A percentile compares a stretch with the other conserved stretches of the same genome.
These are phyloP conservation scores for Sminthopsis crassicaudata DNA, from an alignment of 2,113 vertebrate genomes.

Conservation along the genomic window DNA sequence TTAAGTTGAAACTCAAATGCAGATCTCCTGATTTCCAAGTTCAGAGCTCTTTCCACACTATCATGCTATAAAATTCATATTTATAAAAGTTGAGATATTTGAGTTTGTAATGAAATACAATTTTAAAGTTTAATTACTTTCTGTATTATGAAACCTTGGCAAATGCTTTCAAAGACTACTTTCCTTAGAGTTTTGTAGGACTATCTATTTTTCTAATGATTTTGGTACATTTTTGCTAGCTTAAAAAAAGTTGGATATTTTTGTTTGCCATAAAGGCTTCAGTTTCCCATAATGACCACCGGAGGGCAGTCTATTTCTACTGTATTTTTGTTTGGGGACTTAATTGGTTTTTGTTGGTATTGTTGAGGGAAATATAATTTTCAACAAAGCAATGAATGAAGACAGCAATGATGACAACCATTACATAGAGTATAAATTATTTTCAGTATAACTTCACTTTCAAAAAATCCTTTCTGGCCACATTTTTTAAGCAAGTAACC, in stretches of 20 bases:
- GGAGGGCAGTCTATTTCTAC: conserved; percentile 50
- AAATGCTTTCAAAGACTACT: neutral
- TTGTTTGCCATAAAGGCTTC: neutral
- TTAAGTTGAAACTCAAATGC: neutral
- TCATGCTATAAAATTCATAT: neutral
- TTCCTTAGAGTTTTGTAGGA: conserved; percentile 20
- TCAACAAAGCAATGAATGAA: neutral
- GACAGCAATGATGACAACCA: neutral
- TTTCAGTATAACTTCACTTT: neutral
- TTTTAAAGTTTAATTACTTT: neutral
- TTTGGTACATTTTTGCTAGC: neutral
- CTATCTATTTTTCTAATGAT: neutral
- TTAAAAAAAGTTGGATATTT: neutral
- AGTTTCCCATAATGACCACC: neutral
- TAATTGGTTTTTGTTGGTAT: neutral
- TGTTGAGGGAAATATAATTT: neutral
- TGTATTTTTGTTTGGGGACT: neutral
- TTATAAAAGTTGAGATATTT: neutral
- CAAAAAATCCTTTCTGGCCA: neutral
- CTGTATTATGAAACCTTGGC: neutral
- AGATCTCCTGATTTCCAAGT: neutral
- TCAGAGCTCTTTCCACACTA: neutral
- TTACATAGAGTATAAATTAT: neutral
- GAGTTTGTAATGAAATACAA: neutral
- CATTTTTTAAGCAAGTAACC: neutral